Evolutionary conservation across 37 sponge, comb jelly and placozoan genomes (phyloP).

Genomic region (Beroe ovata): DNA sequence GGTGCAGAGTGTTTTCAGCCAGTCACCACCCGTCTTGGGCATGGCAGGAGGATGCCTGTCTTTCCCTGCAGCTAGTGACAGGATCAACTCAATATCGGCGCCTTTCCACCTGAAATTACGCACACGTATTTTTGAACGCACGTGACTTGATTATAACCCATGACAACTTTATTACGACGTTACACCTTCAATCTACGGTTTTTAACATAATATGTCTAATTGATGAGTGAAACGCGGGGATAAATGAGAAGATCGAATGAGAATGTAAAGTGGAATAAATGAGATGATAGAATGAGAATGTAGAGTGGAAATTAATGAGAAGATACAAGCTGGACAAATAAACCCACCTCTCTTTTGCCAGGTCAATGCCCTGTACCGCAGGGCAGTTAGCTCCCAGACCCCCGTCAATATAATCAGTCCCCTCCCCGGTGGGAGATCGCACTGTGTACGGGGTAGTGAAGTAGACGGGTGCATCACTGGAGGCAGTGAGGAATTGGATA

Average conservation of each 20-base stretch:
- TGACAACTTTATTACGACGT: too few relatives aligned
- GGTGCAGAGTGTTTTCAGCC: constrained; percentile 47
- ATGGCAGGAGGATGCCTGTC: constrained; percentile 29
- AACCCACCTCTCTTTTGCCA: constrained; percentile 52
- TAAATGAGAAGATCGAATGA: too few relatives aligned
- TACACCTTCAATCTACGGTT: too few relatives aligned
- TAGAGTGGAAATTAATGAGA: too few relatives aligned
- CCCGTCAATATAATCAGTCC: constrained; percentile 41
- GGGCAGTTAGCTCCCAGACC: constrained; percentile 65
- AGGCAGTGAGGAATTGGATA: constrained; percentile 33
- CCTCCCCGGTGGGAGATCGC: constrained; percentile 4
- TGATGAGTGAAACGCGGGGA: too few relatives aligned
- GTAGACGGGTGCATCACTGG: constrained; percentile 60
- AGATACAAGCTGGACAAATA: too few relatives aligned
- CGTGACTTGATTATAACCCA: too few relatives aligned
- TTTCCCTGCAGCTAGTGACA: constrained; percentile 35
- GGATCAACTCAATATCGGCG: constrained; percentile 43
- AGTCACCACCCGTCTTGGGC: constrained; percentile 58
- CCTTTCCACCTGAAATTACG: constrained; percentile 23
- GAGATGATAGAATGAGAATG: too few relatives aligned
- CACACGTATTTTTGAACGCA: too few relatives aligned
- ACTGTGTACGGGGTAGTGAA: constrained; percentile 40
- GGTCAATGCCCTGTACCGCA: constrained; percentile 54
- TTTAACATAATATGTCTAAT: too few relatives aligned
- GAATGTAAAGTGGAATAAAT: too few relatives aligned